Base-by-base conservation (phyloP, 92 coral and sea anemone species). In the Palythoa grandiflora region DNA sequence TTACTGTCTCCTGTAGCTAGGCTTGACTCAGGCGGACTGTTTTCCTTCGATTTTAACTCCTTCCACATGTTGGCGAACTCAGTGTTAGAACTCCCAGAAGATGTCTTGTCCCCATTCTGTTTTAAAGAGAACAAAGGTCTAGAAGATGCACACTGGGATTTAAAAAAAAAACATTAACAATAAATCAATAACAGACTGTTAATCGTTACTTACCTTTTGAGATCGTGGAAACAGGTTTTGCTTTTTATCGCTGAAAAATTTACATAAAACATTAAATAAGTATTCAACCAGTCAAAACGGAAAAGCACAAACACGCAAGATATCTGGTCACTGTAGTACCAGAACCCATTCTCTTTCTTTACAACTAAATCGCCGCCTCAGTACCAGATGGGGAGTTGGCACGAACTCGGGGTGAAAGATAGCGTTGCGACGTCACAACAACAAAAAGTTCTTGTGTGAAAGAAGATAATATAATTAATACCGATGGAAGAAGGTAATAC, bases 61-160 rank as follows among this genome's bases (percentile, higher is more conserved):
- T 95, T 93, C 98, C 98, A 95, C 96, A 95, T 95, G 52, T 89
- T 94, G 11, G 98, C 98, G 81, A 95, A 95, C 78, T 95, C 98
- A 2, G 94, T 51, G 70, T 91, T 94, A 35, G 91, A 59, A 63
- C 57, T 86, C 60, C 60, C 44, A n/a, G 87, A 72, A 38, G 74
- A 57, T 38, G 92, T 20, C 14, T 70, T 61, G 72, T 88, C 86
- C 28, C 61, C 78, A 59, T 84, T 84, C 93, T 88, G 83, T 48
- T 66, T 47, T 53, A 71, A 80, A 19, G 36, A 71, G 9, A 63
- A 5, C 55, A 77, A 70, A 39, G 61, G 0, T 28, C 28, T 28
- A 28, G 28, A 28, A 16, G 52, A 72, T 15, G 52, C 66, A 28
- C 10, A 57, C n/a, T 63, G 37, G 35, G 28, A 17, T 88, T 11